Evolutionary conservation across 2,113 vertebrate species (phyloP), one percentile per base, ranked within the genome.

Genomic region (Cavia aperea): DNA sequence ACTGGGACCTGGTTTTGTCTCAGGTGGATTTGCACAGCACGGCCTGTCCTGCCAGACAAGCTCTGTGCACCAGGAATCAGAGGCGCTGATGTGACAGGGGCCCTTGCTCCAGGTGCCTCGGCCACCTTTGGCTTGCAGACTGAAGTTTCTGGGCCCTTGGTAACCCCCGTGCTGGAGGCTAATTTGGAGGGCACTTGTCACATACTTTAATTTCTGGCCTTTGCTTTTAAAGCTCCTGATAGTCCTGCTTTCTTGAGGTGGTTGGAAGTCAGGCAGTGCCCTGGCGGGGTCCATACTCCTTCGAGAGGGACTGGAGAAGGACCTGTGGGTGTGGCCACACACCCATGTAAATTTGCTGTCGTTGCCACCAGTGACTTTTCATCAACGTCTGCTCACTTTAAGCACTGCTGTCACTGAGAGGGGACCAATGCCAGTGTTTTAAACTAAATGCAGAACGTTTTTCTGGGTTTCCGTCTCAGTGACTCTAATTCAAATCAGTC

Each of bases 401-500:
- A n/a, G 63, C 75, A 16, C 85, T 86, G 79, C 58, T 21, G 36
- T 60, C 15, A 26, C 5, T 16, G 66, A 82, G 65, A 81, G 36
- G 39, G 33, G 1, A 39, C 63, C 46, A 70, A 54, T 46, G 26
- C 18, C 23, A 7, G 7, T 31, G 12, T 84, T 89, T 87, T 91
- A 89, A 92, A 87, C 23, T 72, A 84, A 81, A 33, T 62, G 24
- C 39, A 29, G 77, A 60, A 60, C 82, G 43, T 68, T 54, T 94
- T 88, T 85, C 72, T 88, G 54, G 54, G 88, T 90, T 85, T 91
- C 91, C 77, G 46, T 88, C 39, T 93, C 72, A 39, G 21, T 78
- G 70, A 94, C 81, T 86, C 58, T 93, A 68, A 94, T 93, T 96
- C 94, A 89, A 88, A 66, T 70, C 29, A 18, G 26, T 49, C 81